Percentiles rank a stretch among this genome's conserved stretches.
phyloP scores from a whole-genome alignment of 2,888 invertebrate genomes.

The Tipula lateralis region DNA sequence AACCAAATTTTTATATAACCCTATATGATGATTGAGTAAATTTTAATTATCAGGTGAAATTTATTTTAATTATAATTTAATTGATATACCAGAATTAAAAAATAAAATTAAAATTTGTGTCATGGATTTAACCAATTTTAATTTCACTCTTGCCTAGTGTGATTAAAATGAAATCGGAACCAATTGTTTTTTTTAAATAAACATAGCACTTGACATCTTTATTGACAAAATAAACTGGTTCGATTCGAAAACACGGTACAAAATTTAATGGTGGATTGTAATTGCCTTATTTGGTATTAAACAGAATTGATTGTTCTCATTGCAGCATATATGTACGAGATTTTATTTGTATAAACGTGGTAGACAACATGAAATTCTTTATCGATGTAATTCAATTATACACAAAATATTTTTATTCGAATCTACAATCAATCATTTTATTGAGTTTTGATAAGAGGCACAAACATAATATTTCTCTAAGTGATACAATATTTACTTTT shows the following conservation, averaged over 20 bases:
- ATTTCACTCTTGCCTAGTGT: neutral
- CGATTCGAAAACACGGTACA: neutral
- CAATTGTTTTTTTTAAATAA: neutral
- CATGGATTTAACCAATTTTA: neutral
- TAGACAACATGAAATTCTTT: neutral
- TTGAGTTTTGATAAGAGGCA: neutral
- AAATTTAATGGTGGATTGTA: neutral
- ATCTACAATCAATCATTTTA: neutral
- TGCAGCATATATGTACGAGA: neutral
- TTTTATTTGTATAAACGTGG: neutral
- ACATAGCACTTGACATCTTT: neutral
- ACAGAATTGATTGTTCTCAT: neutral
- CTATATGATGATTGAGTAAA: neutral
- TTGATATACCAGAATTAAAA: neutral
- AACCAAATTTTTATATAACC: neutral
- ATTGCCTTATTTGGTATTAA: neutral
- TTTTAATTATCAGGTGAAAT: neutral
- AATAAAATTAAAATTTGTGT: neutral
- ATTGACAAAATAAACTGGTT: neutral
- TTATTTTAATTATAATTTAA: conserved; percentile 19
- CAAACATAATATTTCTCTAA: neutral
- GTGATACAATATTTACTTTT: neutral
- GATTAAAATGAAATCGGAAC: neutral
- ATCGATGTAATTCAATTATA: neutral
- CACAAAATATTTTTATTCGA: neutral